Base-by-base conservation (phyloP, 2,797 vertebrate species). In the Periparus ater region DNA sequence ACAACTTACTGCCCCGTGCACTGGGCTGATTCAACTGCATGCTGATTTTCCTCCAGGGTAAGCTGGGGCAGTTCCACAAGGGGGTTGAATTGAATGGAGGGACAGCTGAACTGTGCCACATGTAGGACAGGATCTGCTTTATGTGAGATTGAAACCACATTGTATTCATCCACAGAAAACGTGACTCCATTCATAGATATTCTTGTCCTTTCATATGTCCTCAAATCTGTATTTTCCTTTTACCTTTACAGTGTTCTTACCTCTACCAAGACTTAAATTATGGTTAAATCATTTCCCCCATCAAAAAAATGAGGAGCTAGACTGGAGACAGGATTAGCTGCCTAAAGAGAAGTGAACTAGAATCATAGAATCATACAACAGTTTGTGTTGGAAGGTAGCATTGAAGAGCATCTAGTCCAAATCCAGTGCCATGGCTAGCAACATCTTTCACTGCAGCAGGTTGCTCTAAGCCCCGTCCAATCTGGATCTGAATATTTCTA, bases 381-480 rank as follows among this genome's bases (percentile, higher is more conserved):
- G 3, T 32, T 88, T 92, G 17, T 9, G 3, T 57, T 85, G n/a
- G n/a, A 72, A 85, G 9, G 9, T 6, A 60, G 12, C 6, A 40
- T 34, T 76, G 54, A 62, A 92, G 34, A 34, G 22, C 38, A 42
- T 23, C 25, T 17, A 48, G 23, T 42, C 14, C 21, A 71, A 81
- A 3, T 5, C 7, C 13, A 15, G 3, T 48, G 22, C 13, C 8
- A 45, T 30, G 7, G 40, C 9, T 60, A 73, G 40, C 0, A 0
- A 3, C 20, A 45, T 7, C 13, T 57, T 60, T 13, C 13, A 60
- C 32, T 29, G 61, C 4, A 55, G 2, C 13, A 55, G 13, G 19
- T 60, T 85, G 10, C 42, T 60, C 71, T 55, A 58, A 81, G 36
- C 7, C 5, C 9, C 26, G 32, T 50, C 26, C 23, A 80, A 7